Evolutionary conservation across 1,140 invertebrate genomes (phyloP), one percentile per base, ranked within the genome.

Genomic region (Eriocheir sinensis): DNA sequence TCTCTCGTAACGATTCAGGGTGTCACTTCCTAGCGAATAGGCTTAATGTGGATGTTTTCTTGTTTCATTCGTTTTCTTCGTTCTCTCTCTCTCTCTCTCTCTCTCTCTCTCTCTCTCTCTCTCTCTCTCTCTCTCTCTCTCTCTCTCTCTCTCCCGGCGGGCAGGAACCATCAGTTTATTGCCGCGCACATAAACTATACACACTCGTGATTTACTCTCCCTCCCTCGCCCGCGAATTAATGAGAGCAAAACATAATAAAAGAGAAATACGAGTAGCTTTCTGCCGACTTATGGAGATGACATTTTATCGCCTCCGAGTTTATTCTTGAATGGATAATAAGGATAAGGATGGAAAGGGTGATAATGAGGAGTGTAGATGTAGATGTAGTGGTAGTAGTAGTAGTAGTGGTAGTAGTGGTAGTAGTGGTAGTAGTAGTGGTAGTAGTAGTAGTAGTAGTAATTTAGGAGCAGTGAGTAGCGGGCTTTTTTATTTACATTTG

Each of bases 51-150:
- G 12, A 72, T 72, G 60, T 12, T 72, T 72, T 72, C 12, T 72
- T 72, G n/a, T n/a, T n/a, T n/a, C n/a, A 30, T 8, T 4, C 34
- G 27, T 4, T 3, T 81, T 36, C 34, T 4, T 8, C 27, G 8
- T n/a, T 27, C 80, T 27, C 8, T 27, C 80, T 83, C 4, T 83
- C 80, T 83, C 80, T n/a, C 80, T 83, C 80, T 83, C 80, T 83
- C 80, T 83, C 80, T 83, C 80, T 83, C 80, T 83, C 80, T 83
- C 80, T 83, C 80, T 83, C 41, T 44, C 41, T 53, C 30, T 53
- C 48, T 53, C 21, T 48, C 27, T n/a, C 89, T n/a, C 38, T 53
- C 21, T 21, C 80, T 83, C 80, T 83, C 80, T 83, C 80, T 83
- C 41, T 44, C 41, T 53, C 30, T 53, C 48, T 53, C 21, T 48